Conservation (phyloP, 2,113 vertebrate species). For the Campylomormyrus tamandua region DNA sequence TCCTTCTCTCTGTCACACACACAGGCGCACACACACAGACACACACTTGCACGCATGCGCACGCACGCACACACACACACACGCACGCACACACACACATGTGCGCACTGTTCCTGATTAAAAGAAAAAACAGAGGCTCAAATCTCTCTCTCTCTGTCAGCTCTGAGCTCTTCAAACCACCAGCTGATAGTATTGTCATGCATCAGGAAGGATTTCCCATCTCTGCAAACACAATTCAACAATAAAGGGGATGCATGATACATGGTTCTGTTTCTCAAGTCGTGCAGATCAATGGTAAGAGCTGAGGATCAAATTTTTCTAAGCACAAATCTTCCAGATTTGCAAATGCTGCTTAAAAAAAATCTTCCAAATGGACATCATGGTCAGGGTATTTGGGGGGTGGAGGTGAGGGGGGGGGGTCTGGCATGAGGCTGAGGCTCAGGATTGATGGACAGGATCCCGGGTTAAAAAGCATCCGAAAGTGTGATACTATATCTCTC, state of each 20-base stretch:
- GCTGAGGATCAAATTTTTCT: neutral
- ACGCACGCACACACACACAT: neutral
- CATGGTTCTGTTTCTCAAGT: neutral
- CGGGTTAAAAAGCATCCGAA: neutral
- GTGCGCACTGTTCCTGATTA: neutral
- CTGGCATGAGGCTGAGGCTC: neutral
- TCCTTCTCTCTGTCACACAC: neutral
- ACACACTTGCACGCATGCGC: neutral
- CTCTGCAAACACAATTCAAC: neutral
- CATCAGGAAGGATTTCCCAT: neutral
- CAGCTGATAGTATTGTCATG: neutral
- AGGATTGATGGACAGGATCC: neutral
- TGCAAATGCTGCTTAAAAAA: neutral
- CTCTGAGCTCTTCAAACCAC: neutral
- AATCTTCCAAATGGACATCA: neutral
- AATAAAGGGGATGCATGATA: neutral
- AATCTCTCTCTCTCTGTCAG: neutral
- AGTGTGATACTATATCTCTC: neutral
- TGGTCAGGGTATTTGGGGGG: neutral
- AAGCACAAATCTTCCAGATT: neutral
- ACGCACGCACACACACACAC: neutral
- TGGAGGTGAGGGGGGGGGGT: neutral
- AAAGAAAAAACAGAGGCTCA: neutral
- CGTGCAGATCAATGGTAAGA: neutral
- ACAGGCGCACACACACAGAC: neutral